Evolutionary conservation across 2,888 invertebrate species (phyloP).

Genomic region (Pristionchus arcanus): DNA sequence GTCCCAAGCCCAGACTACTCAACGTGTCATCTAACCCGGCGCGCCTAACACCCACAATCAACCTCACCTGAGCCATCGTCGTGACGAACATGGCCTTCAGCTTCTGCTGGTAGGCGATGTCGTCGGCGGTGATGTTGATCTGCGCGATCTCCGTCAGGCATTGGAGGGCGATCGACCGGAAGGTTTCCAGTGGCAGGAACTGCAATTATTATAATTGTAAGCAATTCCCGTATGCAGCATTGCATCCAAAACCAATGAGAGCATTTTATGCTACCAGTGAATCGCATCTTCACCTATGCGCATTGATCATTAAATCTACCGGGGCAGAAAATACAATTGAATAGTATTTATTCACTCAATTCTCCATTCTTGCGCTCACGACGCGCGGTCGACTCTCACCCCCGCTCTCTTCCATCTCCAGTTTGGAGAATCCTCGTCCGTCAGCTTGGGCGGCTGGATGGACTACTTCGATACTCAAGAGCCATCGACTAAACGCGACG

Average conservation of each 20-base stretch:
- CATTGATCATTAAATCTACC: too few relatives aligned
- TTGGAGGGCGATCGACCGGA: slow-evolving; percentile 97
- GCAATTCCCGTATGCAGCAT: neutral
- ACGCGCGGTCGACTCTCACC: too few relatives aligned
- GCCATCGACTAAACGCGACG: too few relatives aligned
- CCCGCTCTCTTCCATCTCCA: too few relatives aligned
- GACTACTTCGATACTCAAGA: too few relatives aligned
- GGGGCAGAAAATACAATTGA: neutral
- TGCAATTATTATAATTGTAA: slow-evolving; percentile 77
- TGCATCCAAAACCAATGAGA: neutral
- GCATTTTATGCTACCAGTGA: too few relatives aligned
- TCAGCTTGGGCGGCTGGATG: too few relatives aligned
- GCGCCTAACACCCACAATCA: neutral
- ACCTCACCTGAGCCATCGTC: slow-evolving; percentile 91
- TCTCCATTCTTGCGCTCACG: too few relatives aligned
- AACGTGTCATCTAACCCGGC: too few relatives aligned
- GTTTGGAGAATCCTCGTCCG: too few relatives aligned
- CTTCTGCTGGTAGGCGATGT: slow-evolving; percentile 90
- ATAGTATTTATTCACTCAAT: too few relatives aligned
- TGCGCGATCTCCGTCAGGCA: slow-evolving; percentile 95
- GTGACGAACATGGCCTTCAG: slow-evolving; percentile 92
- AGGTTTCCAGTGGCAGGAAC: slow-evolving; percentile 97
- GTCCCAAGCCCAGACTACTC: neutral
- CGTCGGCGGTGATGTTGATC: slow-evolving; percentile 69
- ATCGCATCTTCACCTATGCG: neutral